Base-by-base conservation (phyloP, 2,888 invertebrate genomes). In the Tenthredo mesomela region DNA sequence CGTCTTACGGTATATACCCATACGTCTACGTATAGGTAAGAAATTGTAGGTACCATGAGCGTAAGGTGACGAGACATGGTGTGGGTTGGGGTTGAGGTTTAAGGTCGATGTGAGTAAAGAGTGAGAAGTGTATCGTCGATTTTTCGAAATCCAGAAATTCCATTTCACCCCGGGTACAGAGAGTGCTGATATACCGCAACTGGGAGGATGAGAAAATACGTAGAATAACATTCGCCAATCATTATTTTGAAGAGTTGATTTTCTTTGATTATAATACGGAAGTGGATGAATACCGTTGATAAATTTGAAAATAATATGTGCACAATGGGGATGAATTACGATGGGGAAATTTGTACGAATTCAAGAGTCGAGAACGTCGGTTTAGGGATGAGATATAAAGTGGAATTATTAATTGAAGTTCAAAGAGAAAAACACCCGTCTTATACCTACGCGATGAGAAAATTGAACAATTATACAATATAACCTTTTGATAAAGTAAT, bases 1-100 rank as follows among this genome's bases (percentile, higher is more conserved):
- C 67, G 75, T 80, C 84, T 78, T 86, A 73, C 47, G 73, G 47
- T 40, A 50, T 50, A 50, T 50, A 47, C 47, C 15, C 25, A 65
- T 47, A 50, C 50, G 65, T 65, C 21, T 67, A 10, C 15, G 67
- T 67, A 83, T 84, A 85, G 85, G 84, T 84, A 84, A 84, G 29
- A 50, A 50, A 15, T 18, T 50, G 37, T 12, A 21, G 33, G 67
- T 67, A 33, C 25, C n/a, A 2, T 2, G 33, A 33, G 50, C 58
- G 47, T 15, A 18, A 29, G 18, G 25, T 40, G 21, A 75, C 75
- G 75, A 6, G 33, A 25, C 21, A 61, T 12, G 21, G 58, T 12
- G 25, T 21, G 21, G 12, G 12, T 25, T 25, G 25, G 21, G 61
- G 25, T 12, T 21, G 21, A 21, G 25, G 21, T 25, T 61, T 61